Base-by-base conservation (phyloP, 2,113 vertebrate genomes). In the Callipepla squamata region DNA sequence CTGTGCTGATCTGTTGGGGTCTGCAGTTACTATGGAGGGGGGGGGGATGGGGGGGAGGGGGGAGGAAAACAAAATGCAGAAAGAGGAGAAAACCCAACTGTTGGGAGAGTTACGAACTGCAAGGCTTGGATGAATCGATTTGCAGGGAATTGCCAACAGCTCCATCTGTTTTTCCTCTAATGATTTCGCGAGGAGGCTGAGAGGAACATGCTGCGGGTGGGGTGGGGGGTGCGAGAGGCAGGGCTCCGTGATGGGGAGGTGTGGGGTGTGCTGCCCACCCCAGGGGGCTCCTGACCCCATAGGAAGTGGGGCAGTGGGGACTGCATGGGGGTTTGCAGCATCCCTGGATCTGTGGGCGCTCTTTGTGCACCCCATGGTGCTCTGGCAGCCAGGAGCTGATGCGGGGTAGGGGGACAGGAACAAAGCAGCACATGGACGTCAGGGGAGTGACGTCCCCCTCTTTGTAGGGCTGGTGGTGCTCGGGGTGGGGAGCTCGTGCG, bases 131-230 rank as follows among this genome's bases (percentile, higher is more conserved):
- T 51, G 62, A 69, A 59, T 74, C 10, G 45, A 69, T 93, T 75
- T 47, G 40, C 57, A 47, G 38, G 80, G 44, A 10, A 50, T 61
- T 96, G 97, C 97, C 97, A 96, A 95, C 87, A 82, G 40, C 89
- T 75, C 96, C 97, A 97, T 96, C 97, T 96, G 97, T 72, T 86
- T 96, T 95, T 80, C 62, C 91, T 97, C 81, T 65, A 45, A 75
- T 16, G 89, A 42, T 93, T 77, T 48, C 9, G 8, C 36, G 30
- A 62, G 79, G 94, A 94, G 91, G 92, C 55, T 47, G 85, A 72
- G 89, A 85, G 90, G 34, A 69, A 3, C 38, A 75, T 72, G 30
- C 44, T 1, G 3, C 17, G 5, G 18, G 42, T 25, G 13, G 13
- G 13, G 48, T 12, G 59, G 7, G 16, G 48, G 80, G 7, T 42